phyloP scores from a whole-genome alignment of 2,113 vertebrate genomes.

The Elanoides forficatus region DNA sequence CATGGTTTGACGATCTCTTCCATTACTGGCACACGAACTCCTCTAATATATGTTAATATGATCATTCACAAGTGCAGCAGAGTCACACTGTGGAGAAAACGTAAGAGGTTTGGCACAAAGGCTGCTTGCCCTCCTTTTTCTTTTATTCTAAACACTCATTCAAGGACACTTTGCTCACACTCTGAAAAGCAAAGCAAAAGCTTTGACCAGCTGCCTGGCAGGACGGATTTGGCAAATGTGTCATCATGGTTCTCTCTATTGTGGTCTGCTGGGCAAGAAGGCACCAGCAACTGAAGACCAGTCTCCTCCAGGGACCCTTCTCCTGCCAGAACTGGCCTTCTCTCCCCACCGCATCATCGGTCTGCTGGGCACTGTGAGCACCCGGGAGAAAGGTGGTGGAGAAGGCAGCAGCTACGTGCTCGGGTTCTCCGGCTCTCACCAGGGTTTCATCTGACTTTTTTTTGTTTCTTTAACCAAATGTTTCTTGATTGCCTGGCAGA shows the following conservation, averaged over 20 bases:
- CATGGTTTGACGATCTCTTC: background rate
- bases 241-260: background rate
- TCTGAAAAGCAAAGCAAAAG: background rate
- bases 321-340: background rate
- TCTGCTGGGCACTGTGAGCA: too few relatives aligned
- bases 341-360: background rate
- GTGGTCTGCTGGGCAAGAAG: background rate
- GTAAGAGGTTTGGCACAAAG: background rate
- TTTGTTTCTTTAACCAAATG: background rate
- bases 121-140: background rate
- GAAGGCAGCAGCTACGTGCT: background rate
- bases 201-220: background rate
- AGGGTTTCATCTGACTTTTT: background rate
- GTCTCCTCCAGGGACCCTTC: background rate
- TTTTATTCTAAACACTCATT: background rate
- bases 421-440: background rate
- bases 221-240: background rate
- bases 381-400: background rate
- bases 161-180: background rate
- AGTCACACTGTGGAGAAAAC: background rate
- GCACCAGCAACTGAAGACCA: background rate
- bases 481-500: background rate
- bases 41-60: slow-evolving; percentile 27
- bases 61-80: slow-evolving; percentile 27
- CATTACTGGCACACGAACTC: background rate